phyloP scores from a whole-genome alignment of 2,113 vertebrate genomes.

The Tachysurus fulvidraco region DNA sequence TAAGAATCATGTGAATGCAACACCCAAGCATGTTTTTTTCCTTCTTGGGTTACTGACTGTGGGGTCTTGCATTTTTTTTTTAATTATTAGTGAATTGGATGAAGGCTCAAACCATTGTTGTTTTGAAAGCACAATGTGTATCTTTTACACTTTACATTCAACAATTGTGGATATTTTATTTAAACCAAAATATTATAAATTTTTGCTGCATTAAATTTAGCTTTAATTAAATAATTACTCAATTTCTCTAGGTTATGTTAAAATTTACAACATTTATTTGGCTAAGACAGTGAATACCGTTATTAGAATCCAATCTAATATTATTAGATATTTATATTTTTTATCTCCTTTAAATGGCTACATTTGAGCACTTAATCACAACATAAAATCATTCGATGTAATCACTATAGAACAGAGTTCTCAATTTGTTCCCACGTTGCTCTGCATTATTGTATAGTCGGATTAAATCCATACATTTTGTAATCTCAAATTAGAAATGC shows the following conservation, averaged over 20 bases:
- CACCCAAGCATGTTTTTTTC: neutral
- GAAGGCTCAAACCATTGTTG: neutral
- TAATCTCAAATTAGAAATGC: neutral
- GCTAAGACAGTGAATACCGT: neutral
- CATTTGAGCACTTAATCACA: neutral
- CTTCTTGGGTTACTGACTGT: neutral
- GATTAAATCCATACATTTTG: neutral
- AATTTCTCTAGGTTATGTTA: neutral
- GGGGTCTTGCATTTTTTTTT: neutral
- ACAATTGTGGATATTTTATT: neutral
- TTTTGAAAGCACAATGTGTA: neutral
- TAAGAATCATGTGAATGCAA: neutral
- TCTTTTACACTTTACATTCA: slow-evolving; percentile 12
- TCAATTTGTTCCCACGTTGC: neutral
- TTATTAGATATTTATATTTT: no score
- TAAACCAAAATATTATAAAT: neutral
- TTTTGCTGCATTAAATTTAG: neutral
- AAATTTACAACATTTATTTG: neutral
- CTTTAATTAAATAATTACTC: neutral
- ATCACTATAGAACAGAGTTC: neutral
- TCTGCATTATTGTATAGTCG: neutral
- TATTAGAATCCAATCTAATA: neutral
- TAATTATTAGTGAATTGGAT: neutral
- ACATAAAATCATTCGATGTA: slow-evolving; percentile 8
- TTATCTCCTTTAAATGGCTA: neutral